Base-by-base conservation (phyloP, 2,113 vertebrate species). In the Vidua macroura region DNA sequence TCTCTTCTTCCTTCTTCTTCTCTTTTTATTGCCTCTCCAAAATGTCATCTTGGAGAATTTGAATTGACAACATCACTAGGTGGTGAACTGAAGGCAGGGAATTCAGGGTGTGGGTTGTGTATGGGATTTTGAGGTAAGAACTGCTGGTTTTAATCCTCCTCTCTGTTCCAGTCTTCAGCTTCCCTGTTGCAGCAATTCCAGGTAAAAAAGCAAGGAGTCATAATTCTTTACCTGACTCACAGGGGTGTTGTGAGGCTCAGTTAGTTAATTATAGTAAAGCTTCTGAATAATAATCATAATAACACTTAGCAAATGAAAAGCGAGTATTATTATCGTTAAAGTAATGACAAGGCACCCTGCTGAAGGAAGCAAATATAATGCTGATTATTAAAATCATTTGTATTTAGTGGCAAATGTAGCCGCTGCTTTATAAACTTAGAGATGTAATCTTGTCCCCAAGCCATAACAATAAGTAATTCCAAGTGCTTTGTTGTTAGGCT, bases 311-410 rank as follows among this genome's bases (percentile, higher is more conserved):
- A 95, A 96, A 94, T 96, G 93, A 95, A 96, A 95, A 95, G 91
- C 68, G 39, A 88, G 91, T 83, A 77, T 88, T 92, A 89, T 95
- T 94, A 90, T 93, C 63, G 46, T 95, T 96, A 82, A 87, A 96
- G 88, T 94, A 95, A 97, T 92, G 87, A 95, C 95, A 93, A 96
- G 95, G 63, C 90, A 95, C 93, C 92, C 93, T 88, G 88, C 83
- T 95, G 96, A 91, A 96, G 88, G 96, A 95, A 93, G 89, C 85
- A 95, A 96, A 91, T 88, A 92, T 56, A 90, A 87, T 67, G 51
- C 85, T 96, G 96, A 95, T 97, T 96, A 95, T 97, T 95, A 93
- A 96, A 95, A 96, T 96, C 69, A 94, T 93, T 95, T 95, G 90
- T 96, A 95, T 92, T 96, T 91, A 95, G 94, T 82, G 89, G 93